Evolutionary conservation across 2,797 vertebrate species (phyloP).

Genomic region (Cuniculus paca): DNA sequence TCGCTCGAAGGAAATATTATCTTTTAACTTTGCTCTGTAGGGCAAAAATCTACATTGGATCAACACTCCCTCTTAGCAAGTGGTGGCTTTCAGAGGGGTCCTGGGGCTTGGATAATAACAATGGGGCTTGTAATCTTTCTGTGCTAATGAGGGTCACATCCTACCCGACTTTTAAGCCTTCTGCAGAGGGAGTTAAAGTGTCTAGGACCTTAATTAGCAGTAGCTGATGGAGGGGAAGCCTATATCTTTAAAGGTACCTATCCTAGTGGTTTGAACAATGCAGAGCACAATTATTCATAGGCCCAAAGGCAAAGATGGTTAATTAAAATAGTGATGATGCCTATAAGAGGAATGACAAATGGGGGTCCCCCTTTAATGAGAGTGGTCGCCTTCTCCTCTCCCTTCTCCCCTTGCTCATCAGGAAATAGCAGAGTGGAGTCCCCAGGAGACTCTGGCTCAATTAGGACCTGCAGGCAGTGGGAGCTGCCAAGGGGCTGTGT

Average conservation of each 20-base stretch:
- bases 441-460: constrained; percentile 74
- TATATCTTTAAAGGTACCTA: constrained; percentile 48
- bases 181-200: constrained; percentile 15
- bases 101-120: constrained; percentile 39
- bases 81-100: constrained; percentile 23
- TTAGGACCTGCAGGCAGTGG: constrained; percentile 73
- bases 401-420: constrained; percentile 77
- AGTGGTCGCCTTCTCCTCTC: not conserved
- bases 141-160: constrained; percentile 73
- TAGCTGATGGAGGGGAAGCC: not conserved
- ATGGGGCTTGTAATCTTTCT: constrained; percentile 61
- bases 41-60: constrained; percentile 61
- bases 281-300: constrained; percentile 62
- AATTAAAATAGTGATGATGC: constrained; percentile 78
- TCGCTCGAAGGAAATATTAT: constrained; percentile 51
- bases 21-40: constrained; percentile 64
- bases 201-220: constrained; percentile 72
- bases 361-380: constrained; percentile 63
- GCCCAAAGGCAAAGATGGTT: constrained; percentile 70
- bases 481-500: constrained; percentile 60
- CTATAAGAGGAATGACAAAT: constrained; percentile 45
- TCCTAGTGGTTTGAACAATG: not conserved
- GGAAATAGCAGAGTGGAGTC: constrained; percentile 59
- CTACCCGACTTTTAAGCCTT: constrained; percentile 59
- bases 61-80: constrained; percentile 59